These are phyloP conservation scores for Drusus annulatus DNA, from an alignment of 1,140 invertebrate genomes.

Conservation along the genomic window DNA sequence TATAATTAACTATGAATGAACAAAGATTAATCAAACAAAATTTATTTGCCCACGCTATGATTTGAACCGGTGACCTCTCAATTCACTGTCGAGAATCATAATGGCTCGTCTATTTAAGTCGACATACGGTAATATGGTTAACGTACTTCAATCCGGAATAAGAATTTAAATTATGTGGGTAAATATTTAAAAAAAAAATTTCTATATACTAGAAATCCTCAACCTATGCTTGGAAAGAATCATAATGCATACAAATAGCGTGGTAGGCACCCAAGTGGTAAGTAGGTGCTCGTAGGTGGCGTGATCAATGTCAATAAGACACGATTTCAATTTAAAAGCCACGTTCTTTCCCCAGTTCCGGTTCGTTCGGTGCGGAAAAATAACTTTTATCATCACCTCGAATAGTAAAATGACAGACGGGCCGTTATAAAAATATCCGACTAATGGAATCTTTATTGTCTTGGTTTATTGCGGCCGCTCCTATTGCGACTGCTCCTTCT, in stretches of 20 bases:
- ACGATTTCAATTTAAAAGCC: constrained; percentile 23
- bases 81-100: no score
- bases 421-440: constrained; percentile 57
- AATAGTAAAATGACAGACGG: constrained; percentile 58
- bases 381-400: constrained; percentile 55
- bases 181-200: no score
- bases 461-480: constrained; percentile 49
- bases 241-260: neutral
- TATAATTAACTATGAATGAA: no score
- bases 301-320: constrained; percentile 30
- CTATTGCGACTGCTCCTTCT: constrained; percentile 10
- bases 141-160: no score
- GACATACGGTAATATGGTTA: no score
- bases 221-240: no score
- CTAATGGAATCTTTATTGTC: constrained; percentile 59
- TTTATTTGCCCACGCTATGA: no score
- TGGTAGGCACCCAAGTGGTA: neutral
- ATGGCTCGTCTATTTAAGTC: no score
- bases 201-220: no score
- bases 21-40: no score
- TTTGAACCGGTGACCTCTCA: no score
- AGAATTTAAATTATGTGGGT: no score
- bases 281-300: neutral
- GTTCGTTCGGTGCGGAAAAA: constrained; percentile 10
- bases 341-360: constrained; percentile 1